A percentile compares a stretch with the other conserved stretches of the same genome.
phyloP scores from a whole-genome alignment of 2,113 vertebrate species.

The Triplophysa siluroides region DNA sequence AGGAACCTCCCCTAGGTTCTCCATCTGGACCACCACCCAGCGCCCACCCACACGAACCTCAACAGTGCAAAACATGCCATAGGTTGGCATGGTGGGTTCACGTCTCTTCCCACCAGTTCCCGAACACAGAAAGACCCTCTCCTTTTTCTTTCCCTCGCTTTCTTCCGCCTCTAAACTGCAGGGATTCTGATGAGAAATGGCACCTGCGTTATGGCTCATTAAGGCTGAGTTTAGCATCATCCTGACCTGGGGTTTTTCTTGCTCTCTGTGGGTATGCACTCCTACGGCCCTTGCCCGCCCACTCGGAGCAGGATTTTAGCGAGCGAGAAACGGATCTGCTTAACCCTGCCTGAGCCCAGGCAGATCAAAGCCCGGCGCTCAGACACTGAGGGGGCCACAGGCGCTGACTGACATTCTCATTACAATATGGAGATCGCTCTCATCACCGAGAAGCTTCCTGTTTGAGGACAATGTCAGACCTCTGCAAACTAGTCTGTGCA shows the following conservation, averaged over 20 bases:
- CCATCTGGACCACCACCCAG: constrained; percentile 57
- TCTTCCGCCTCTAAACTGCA: constrained; percentile 28
- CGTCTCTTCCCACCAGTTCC: not conserved
- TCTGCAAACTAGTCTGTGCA: constrained; percentile 18
- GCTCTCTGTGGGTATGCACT: constrained; percentile 23
- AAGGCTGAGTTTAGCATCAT: constrained; percentile 36
- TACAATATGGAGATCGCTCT: constrained; percentile 40
- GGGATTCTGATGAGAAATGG: constrained; percentile 47
- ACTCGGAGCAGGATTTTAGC: constrained; percentile 29
- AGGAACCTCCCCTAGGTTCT: constrained; percentile 58
- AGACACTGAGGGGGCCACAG: constrained; percentile 25
- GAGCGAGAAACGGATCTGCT: constrained; percentile 33
- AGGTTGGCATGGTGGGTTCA: not conserved
- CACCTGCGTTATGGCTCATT: constrained; percentile 42
- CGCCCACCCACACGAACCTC: constrained; percentile 5
- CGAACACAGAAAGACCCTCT: constrained; percentile 14
- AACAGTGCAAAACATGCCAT: constrained; percentile 21
- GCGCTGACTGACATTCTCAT: constrained; percentile 39
- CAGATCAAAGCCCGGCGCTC: constrained; percentile 43
- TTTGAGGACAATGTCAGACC: constrained; percentile 32
- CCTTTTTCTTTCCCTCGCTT: not conserved
- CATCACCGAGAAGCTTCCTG: constrained; percentile 39
- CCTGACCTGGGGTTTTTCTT: constrained; percentile 39
- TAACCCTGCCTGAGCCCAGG: constrained; percentile 24
- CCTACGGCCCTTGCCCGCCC: constrained; percentile 26